Percentiles rank a stretch among this genome's conserved stretches.
These are phyloP conservation scores for Choreutis nemorana DNA, from an alignment of 2,888 invertebrate species.

Conservation along the genomic window DNA sequence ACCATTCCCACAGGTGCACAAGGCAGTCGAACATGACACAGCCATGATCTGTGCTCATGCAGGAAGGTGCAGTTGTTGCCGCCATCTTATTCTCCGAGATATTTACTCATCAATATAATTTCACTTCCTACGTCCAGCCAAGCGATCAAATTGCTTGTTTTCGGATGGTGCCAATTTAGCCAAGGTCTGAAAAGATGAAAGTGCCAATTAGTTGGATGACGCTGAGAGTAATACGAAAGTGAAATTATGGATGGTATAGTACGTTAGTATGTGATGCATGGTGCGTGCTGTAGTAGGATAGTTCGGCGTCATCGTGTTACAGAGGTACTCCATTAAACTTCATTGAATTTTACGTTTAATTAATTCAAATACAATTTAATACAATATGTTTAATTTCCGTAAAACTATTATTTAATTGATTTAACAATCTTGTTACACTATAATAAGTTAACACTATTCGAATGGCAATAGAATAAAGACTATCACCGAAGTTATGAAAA, in stretches of 20 bases:
- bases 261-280: no score
- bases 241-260: slow-evolving; percentile 24
- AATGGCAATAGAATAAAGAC: no score
- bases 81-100: slow-evolving; percentile 26
- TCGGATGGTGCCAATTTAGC: slow-evolving; percentile 26
- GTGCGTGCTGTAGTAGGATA: no score
- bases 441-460: no score
- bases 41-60: slow-evolving; percentile 51
- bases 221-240: slow-evolving; percentile 27
- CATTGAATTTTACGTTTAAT: no score
- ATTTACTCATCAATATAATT: slow-evolving; percentile 22
- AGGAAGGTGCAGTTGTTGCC: slow-evolving; percentile 41
- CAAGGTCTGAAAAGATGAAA: slow-evolving; percentile 44
- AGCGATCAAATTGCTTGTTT: slow-evolving; percentile 8
- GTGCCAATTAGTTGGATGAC: slow-evolving; percentile 30
- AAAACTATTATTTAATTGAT: no score
- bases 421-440: no score
- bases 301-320: no score
- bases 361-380: no score
- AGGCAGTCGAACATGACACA: slow-evolving; percentile 60
- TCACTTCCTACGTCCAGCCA: slow-evolving; percentile 21
- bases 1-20: slow-evolving; percentile 59
- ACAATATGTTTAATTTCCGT: no score
- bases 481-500: no score
- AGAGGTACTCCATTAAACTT: no score